phyloP scores from a whole-genome alignment of 2,113 vertebrate genomes.

The Merops nubicus region DNA sequence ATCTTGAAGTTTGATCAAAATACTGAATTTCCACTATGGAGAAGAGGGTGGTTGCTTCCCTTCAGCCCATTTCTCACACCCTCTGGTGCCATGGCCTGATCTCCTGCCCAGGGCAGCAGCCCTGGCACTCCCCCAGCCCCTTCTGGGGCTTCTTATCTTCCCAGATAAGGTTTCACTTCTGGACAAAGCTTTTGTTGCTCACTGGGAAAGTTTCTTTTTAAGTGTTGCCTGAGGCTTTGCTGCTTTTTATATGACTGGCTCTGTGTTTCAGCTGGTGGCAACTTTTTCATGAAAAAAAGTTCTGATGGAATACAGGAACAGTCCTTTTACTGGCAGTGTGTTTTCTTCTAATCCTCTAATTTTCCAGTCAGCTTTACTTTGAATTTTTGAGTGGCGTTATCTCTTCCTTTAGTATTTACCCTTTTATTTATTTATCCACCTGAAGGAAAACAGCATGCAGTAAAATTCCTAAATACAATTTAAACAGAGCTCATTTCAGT shows the following conservation, averaged over 20 bases:
- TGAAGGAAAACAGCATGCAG: background rate
- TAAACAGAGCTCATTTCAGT: constrained; percentile 5
- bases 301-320: background rate
- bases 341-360: constrained; percentile 11
- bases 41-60: background rate
- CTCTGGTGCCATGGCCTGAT: background rate
- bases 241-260: background rate
- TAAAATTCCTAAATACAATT: constrained; percentile 19
- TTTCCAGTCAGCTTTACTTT: constrained; percentile 25
- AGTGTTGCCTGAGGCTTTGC: background rate
- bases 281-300: background rate
- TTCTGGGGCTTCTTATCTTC: background rate
- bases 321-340: background rate
- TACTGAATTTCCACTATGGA: background rate
- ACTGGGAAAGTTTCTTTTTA: background rate
- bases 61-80: background rate
- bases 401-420: too few species aligned
- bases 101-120: background rate
- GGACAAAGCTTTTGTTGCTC: background rate
- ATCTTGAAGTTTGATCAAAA: background rate
- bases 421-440: constrained; percentile 33
- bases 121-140: background rate
- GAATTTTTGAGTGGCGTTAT: background rate
- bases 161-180: background rate
- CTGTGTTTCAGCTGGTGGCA: background rate